Conservation (phyloP, 2,113 vertebrate genomes). For the Corvus moneduloides region DNA sequence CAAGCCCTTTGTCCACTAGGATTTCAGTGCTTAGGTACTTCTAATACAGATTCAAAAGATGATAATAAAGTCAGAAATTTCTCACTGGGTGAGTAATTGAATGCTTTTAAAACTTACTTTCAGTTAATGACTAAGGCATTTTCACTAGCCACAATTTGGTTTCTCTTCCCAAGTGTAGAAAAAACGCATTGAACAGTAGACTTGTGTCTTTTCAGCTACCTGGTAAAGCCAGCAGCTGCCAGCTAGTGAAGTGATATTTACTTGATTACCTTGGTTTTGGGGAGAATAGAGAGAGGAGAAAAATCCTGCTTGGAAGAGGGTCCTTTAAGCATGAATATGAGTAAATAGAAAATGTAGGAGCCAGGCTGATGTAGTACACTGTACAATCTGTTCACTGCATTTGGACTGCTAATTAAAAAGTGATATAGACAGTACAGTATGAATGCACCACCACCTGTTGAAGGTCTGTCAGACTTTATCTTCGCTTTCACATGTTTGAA, state of each 20-base stretch:
- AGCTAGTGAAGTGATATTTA: slow-evolving; percentile 30
- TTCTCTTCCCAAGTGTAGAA: slow-evolving; percentile 67
- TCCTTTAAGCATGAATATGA: slow-evolving; percentile 63
- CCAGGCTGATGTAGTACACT: slow-evolving; percentile 68
- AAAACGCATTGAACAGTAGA: slow-evolving; percentile 68
- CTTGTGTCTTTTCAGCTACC: slow-evolving; percentile 66
- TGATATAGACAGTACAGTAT: slow-evolving; percentile 55
- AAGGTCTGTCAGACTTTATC: slow-evolving; percentile 75
- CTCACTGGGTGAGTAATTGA: slow-evolving; percentile 75
- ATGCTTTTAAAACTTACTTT: slow-evolving; percentile 75
- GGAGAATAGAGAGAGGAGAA: slow-evolving; percentile 1
- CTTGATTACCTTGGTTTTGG: background rate
- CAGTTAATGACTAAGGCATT: slow-evolving; percentile 77
- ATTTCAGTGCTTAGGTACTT: slow-evolving; percentile 66
- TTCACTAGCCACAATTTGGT: slow-evolving; percentile 73
- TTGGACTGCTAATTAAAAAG: slow-evolving; percentile 77
- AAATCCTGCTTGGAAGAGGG: slow-evolving; percentile 18
- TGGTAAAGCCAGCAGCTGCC: slow-evolving; percentile 57
- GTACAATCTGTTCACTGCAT: slow-evolving; percentile 71
- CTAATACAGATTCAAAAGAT: slow-evolving; percentile 74
- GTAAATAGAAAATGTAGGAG: slow-evolving; percentile 62
- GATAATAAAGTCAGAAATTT: slow-evolving; percentile 77
- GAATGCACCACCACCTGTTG: slow-evolving; percentile 73
- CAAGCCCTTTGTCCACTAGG: slow-evolving; percentile 53
- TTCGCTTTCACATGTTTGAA: slow-evolving; percentile 68